These are phyloP conservation scores for Clarias pachynema DNA, from an alignment of 2,797 vertebrate species.

Conservation along the genomic window DNA sequence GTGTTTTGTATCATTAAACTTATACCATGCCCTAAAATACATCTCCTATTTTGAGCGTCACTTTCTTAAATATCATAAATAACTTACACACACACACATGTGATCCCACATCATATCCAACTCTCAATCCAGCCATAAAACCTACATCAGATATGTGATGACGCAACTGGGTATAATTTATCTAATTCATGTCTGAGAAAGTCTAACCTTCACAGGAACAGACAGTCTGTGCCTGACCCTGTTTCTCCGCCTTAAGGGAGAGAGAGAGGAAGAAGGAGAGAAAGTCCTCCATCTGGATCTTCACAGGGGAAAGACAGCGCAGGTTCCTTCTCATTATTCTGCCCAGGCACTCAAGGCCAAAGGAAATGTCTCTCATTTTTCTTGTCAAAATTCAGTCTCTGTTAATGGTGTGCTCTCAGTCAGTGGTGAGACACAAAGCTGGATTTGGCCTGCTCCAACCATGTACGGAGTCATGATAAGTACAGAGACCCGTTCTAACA, in stretches of 20 bases:
- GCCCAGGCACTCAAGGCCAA: constrained; percentile 75
- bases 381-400: constrained; percentile 74
- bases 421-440: constrained; percentile 66
- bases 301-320: constrained; percentile 59
- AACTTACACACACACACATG: background rate
- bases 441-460: constrained; percentile 51
- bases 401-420: constrained; percentile 73
- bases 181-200: constrained; percentile 53
- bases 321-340: constrained; percentile 77
- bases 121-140: constrained; percentile 21
- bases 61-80: background rate
- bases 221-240: constrained; percentile 61
- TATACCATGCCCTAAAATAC: background rate
- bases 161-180: constrained; percentile 46
- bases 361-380: constrained; percentile 79
- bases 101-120: background rate
- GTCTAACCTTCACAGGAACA: constrained; percentile 53
- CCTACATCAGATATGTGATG: constrained; percentile 53
- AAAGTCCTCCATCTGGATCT: constrained; percentile 64
- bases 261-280: constrained; percentile 39
- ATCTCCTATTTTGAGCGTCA: background rate
- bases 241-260: constrained; percentile 57
- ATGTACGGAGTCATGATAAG: constrained; percentile 55
- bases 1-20: constrained; percentile 1
- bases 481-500: constrained; percentile 38